phyloP scores from a whole-genome alignment of 2,113 vertebrate genomes.

The Myotis lucifugus region DNA sequence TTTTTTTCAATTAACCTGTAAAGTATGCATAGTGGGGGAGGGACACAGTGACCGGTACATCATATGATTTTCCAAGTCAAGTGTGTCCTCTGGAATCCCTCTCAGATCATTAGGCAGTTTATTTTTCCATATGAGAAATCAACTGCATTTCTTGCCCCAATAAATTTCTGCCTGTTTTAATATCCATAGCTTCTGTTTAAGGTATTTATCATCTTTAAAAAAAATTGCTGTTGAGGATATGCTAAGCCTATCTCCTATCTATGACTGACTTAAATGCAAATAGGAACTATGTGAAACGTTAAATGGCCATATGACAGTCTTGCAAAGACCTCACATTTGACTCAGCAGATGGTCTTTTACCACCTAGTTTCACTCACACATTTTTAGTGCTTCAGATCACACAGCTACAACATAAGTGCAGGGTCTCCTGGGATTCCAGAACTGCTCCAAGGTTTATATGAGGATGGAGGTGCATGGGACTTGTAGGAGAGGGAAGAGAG shows the following conservation, averaged over 20 bases:
- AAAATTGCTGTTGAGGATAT: not conserved
- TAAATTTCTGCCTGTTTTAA: not conserved
- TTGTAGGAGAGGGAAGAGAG: not conserved
- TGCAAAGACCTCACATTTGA: not conserved
- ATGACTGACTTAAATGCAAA: not conserved
- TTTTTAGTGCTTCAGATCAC: constrained; percentile 40
- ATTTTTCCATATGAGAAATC: not conserved
- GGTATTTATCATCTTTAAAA: not conserved
- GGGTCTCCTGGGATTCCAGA: not conserved
- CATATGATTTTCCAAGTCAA: not conserved
- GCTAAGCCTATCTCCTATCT: not conserved
- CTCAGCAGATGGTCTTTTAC: constrained; percentile 22
- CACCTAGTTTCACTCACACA: not conserved
- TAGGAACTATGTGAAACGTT: not conserved
- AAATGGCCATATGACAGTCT: not conserved
- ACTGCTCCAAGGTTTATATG: not conserved
- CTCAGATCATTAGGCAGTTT: not conserved
- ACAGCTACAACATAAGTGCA: not conserved
- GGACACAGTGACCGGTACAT: not conserved
- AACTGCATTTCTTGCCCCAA: not conserved
- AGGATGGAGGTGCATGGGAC: not conserved
- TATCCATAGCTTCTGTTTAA: not conserved
- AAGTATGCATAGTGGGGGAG: not conserved
- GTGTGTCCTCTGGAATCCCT: not conserved
- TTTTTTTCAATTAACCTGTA: not conserved